phyloP scores from a whole-genome alignment of 2,113 vertebrate species.

The Aldabrachelys gigantea region DNA sequence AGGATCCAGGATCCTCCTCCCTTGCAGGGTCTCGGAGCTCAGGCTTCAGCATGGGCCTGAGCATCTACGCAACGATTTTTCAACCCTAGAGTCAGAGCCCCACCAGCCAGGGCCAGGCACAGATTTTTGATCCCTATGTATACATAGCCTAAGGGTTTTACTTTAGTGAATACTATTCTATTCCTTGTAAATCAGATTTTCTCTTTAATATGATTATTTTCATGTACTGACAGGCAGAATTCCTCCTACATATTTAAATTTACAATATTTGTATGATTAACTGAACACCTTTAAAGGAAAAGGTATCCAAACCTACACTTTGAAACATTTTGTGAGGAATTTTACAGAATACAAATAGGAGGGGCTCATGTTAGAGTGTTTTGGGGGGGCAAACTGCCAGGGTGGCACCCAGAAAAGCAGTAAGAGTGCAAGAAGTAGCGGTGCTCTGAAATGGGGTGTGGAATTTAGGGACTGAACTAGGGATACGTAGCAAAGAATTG shows the following conservation, averaged over 20 bases:
- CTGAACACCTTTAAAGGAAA: neutral
- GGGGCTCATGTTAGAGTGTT: neutral
- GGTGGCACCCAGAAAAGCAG: neutral
- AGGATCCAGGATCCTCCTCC: neutral
- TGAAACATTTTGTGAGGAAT: neutral
- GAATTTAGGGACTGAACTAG: neutral
- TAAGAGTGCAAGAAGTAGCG: neutral
- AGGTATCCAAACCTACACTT: neutral
- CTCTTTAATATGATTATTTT: neutral
- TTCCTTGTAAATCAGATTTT: neutral
- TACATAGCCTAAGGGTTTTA: neutral
- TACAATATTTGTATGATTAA: neutral
- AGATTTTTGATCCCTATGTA: neutral
- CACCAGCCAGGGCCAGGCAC: no score
- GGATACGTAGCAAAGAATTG: neutral
- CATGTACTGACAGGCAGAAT: neutral
- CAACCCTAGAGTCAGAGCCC: neutral
- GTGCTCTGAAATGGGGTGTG: neutral
- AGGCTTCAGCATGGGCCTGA: neutral
- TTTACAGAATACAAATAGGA: neutral
- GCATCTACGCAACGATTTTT: neutral
- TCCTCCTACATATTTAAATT: neutral
- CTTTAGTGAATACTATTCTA: neutral
- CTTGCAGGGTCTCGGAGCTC: neutral
- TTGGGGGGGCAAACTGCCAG: neutral